Conservation (phyloP, 1,140 invertebrate genomes). For the Chironomus striatipennis region DNA sequence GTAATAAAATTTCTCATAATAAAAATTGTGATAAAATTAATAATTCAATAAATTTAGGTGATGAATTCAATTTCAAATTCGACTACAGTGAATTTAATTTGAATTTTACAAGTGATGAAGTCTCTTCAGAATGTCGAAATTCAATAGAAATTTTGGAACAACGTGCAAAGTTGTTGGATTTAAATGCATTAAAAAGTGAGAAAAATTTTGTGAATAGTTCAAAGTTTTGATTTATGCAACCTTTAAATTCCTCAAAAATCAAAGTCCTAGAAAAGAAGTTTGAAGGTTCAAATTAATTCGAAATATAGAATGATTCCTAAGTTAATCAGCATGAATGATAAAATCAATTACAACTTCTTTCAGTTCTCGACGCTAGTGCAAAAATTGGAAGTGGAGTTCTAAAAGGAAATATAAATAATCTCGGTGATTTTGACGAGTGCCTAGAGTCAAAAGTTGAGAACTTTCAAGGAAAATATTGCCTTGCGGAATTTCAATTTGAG, state of each 20-base stretch:
- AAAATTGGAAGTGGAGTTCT: slow-evolving; percentile 51
- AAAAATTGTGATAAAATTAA: no score
- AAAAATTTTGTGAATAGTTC: slow-evolving; percentile 25
- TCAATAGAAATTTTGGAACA: slow-evolving; percentile 34
- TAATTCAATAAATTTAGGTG: no score
- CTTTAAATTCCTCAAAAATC: no score
- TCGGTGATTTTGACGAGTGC: slow-evolving; percentile 55
- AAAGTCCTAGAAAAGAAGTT: no score
- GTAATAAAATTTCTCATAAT: no score
- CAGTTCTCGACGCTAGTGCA: slow-evolving; percentile 54
- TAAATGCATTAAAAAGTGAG: slow-evolving; percentile 40
- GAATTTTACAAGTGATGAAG: slow-evolving; percentile 39
- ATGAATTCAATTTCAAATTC: no score
- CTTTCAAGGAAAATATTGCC: slow-evolving; percentile 53
- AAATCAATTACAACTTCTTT: slow-evolving; percentile 26
- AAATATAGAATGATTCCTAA: no score
- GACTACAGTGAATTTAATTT: slow-evolving; percentile 28
- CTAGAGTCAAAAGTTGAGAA: slow-evolving; percentile 38
- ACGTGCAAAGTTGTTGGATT: slow-evolving; percentile 35
- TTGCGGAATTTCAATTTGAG: slow-evolving; percentile 48
- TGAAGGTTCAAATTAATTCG: no score
- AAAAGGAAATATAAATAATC: slow-evolving; percentile 54
- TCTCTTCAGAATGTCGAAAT: slow-evolving; percentile 34
- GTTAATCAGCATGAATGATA: no score
- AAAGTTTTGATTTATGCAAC: no score